Evolutionary conservation across 2,797 vertebrate genomes (phyloP), one percentile per base, ranked within the genome.

Genomic region (Rhincodon typus): DNA sequence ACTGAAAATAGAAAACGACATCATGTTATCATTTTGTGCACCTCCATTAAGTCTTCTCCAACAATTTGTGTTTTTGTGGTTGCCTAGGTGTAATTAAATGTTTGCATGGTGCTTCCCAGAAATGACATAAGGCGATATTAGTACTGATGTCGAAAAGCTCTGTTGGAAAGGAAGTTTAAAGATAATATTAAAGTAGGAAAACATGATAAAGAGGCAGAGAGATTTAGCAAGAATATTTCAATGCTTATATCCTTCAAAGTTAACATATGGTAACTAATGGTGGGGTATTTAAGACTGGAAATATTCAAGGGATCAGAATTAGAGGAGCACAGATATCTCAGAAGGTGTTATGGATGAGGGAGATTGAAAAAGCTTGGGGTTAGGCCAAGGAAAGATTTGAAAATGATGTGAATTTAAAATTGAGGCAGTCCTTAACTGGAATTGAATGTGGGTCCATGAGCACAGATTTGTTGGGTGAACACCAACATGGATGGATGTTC

Each of bases 1-100:
- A 98, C 98, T 99, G 96, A 5, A 96, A 67, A 69, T 86, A n/a
- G 46, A 25, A 74, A 53, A 95, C 27, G 72, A 17, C 42, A 77
- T 34, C 6, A 27, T n/a, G 4, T 95, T 95, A 95, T 46, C 42
- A 4, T 95, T 77, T 30, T 13, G 4, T 95, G 17, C 7, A 27
- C 23, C 10, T 70, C 67, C 2, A 50, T 2, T 53, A 0, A 57
- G 62, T 27, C 4, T 4, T 88, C 19, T 62, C 10, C 19, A 50
- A 50, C 46, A 46, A 88, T 13, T 46, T 79, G 13, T n/a, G 13
- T 3, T 38, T 34, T 17, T 38, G 15, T 17, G n/a, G 34, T 13
- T n/a, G 4, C 4, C 27, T 79, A 17, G 15, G 17, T n/a, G 74
- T 4, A 79, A 79, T 79, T n/a, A 79, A 79, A 79, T 4, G 13